Percentiles rank a stretch among this genome's conserved stretches.
phyloP scores from a whole-genome alignment of 2,888 invertebrate genomes.

The Amblyjoppa proteus region DNA sequence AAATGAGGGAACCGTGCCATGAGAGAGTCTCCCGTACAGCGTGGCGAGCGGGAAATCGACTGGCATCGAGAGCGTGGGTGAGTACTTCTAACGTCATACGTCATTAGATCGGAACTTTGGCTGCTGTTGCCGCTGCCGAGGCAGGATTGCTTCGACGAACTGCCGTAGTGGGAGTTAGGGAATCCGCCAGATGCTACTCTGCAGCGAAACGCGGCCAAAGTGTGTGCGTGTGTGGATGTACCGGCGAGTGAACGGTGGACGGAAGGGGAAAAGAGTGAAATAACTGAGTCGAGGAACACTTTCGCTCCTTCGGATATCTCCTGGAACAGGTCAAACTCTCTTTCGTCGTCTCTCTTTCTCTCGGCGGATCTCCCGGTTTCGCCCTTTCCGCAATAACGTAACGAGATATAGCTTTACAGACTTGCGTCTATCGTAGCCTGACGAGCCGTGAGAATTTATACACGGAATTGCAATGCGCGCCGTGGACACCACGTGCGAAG shows the following conservation, averaged over 20 bases:
- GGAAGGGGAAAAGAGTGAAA: background rate
- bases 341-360: constrained; percentile 1
- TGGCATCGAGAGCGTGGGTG: constrained; percentile 73
- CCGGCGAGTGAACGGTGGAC: constrained; percentile 62
- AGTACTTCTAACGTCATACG: constrained; percentile 79
- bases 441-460: constrained; percentile 51
- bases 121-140: constrained; percentile 54
- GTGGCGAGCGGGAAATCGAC: constrained; percentile 70
- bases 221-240: background rate
- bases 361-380: background rate
- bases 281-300: constrained; percentile 46
- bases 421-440: background rate
- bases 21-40: constrained; percentile 6
- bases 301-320: constrained; percentile 19
- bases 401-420: constrained; percentile 17
- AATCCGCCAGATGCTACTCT: constrained; percentile 83
- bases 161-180: constrained; percentile 79
- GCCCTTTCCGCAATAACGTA: constrained; percentile 21
- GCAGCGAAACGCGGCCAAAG: constrained; percentile 69
- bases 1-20: constrained; percentile 49
- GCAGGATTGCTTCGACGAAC: constrained; percentile 73
- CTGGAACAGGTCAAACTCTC: constrained; percentile 27
- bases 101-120: constrained; percentile 81
- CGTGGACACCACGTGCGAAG: constrained; percentile 3
- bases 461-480: constrained; percentile 28